These are phyloP conservation scores for Urocyon cinereoargenteus DNA, from an alignment of 2,797 vertebrate species.

Conservation along the genomic window DNA sequence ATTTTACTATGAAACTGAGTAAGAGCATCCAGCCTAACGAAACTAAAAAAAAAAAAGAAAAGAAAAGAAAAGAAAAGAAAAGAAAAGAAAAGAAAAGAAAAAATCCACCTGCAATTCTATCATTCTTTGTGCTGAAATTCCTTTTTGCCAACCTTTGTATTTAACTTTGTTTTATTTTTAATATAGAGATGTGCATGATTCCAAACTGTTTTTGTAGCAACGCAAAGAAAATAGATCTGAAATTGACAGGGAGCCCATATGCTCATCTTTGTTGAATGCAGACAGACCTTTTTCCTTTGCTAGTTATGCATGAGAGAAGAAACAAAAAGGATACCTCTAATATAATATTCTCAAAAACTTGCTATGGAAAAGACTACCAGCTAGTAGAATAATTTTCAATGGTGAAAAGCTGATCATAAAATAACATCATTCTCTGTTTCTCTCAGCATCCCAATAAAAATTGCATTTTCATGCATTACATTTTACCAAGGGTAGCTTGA, in stretches of 20 bases:
- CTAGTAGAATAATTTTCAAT: constrained; percentile 7
- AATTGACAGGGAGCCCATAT: constrained; percentile 62
- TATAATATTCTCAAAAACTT: background rate
- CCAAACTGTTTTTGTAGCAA: constrained; percentile 9
- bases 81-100: too few relatives aligned
- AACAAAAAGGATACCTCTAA: constrained; percentile 11
- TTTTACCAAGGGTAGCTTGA: background rate
- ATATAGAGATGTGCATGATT: background rate
- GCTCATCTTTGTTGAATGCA: constrained; percentile 32
- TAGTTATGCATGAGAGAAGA: background rate
- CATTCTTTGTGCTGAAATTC: background rate
- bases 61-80: too few relatives aligned
- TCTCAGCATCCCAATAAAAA: background rate
- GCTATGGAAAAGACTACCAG: background rate
- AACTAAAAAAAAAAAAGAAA: too few relatives aligned
- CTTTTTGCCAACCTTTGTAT: background rate
- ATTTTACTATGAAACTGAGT: too few relatives aligned
- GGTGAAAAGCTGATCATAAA: background rate
- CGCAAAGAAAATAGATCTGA: constrained; percentile 20
- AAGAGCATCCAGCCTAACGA: too few relatives aligned
- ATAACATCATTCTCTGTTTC: background rate
- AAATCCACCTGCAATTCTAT: too few relatives aligned
- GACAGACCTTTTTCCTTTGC: background rate
- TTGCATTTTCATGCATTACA: background rate
- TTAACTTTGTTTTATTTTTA: background rate